Evolutionary conservation across 2,888 invertebrate genomes (phyloP).

Genomic region (Cantharis lateralis): DNA sequence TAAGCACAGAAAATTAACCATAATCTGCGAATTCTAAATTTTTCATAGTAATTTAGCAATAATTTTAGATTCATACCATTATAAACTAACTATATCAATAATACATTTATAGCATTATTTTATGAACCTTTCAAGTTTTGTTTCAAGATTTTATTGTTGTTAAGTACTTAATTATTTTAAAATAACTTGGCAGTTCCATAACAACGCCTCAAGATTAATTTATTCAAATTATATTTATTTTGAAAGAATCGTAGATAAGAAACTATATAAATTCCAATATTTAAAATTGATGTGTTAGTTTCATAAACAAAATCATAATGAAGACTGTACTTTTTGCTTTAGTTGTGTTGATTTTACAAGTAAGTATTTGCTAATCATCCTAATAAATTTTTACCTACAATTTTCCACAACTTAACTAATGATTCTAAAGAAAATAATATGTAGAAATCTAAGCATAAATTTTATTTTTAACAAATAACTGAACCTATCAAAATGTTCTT

Average conservation of each 20-base stretch:
- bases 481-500: too few species aligned
- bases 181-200: neutral
- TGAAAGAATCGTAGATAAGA: neutral
- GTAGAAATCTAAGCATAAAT: neutral
- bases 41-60: too few species aligned
- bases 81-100: too few species aligned
- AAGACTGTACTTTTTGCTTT: neutral
- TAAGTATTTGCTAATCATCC: neutral
- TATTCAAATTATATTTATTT: neutral
- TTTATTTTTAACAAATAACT: neutral
- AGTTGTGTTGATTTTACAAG: neutral
- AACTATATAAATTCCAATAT: neutral
- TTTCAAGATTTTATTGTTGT: too few species aligned
- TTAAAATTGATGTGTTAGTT: neutral
- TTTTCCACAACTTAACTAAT: neutral
- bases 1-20: too few species aligned
- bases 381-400: neutral
- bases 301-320: neutral
- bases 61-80: too few species aligned
- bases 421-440: too few species aligned
- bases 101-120: too few species aligned
- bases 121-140: too few species aligned
- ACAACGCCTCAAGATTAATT: neutral
- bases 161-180: too few species aligned
- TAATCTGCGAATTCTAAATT: too few species aligned